These are phyloP conservation scores for Chromobotia macracanthus DNA, from an alignment of 2,797 vertebrate genomes.

Conservation along the genomic window DNA sequence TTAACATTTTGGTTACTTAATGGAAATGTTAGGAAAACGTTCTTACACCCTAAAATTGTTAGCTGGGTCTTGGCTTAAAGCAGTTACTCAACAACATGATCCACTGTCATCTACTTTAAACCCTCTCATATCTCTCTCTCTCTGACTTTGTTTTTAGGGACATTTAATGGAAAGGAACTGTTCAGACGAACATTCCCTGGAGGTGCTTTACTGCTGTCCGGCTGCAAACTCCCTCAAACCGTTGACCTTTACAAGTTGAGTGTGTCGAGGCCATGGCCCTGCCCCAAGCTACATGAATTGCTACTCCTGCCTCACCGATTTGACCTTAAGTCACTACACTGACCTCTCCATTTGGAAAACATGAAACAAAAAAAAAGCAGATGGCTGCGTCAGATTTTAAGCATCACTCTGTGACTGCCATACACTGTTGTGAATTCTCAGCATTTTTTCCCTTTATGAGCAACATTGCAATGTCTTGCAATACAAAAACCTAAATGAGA, in stretches of 20 bases:
- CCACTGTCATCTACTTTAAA: neutral
- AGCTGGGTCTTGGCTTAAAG: neutral
- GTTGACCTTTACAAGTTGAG: slow-evolving; percentile 45
- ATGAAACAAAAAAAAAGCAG: slow-evolving; percentile 9
- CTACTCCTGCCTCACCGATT: slow-evolving; percentile 29
- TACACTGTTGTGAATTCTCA: neutral
- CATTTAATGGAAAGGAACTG: slow-evolving; percentile 18
- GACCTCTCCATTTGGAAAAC: slow-evolving; percentile 50
- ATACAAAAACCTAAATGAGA: neutral
- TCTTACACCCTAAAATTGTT: too few species aligned
- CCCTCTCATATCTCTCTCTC: neutral
- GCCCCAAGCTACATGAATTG: slow-evolving; percentile 41
- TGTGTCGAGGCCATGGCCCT: slow-evolving; percentile 24
- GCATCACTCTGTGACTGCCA: neutral
- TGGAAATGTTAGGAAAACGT: too few species aligned
- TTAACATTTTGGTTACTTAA: too few species aligned
- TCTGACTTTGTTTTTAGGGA: neutral
- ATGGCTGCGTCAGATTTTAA: neutral
- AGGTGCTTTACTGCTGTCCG: slow-evolving; percentile 12
- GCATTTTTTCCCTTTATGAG: neutral
- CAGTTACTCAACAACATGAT: slow-evolving; percentile 5
- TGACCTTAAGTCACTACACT: slow-evolving; percentile 50
- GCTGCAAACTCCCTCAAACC: slow-evolving; percentile 8
- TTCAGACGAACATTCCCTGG: neutral
- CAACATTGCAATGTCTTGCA: neutral